These are phyloP conservation scores for Copsychus sechellarum DNA, from an alignment of 2,113 vertebrate genomes.

Conservation along the genomic window DNA sequence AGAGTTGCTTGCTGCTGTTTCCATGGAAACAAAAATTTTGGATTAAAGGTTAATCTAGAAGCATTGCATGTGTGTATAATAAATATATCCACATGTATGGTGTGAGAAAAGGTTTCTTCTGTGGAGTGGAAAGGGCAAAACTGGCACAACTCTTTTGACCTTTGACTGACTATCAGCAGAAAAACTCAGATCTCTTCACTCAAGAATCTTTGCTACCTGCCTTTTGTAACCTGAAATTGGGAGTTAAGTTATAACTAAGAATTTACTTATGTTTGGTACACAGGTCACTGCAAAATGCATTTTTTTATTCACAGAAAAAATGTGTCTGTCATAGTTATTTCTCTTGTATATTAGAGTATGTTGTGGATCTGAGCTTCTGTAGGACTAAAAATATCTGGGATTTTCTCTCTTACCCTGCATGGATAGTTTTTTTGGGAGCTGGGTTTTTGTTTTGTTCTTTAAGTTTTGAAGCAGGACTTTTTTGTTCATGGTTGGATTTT, in stretches of 20 bases:
- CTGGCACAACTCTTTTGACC: neutral
- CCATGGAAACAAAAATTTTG: neutral
- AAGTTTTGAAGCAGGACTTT: neutral
- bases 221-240: neutral
- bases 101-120: neutral
- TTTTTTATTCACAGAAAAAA: neutral
- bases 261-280: neutral
- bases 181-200: neutral
- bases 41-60: neutral
- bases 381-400: neutral
- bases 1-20: neutral
- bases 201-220: neutral
- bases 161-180: neutral
- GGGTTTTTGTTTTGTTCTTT: neutral
- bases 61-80: neutral
- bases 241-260: neutral
- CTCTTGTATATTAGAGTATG: neutral
- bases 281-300: neutral
- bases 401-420: neutral
- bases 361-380: neutral
- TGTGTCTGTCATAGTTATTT: neutral
- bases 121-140: neutral
- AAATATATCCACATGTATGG: neutral
- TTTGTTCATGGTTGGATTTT: neutral
- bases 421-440: too few relatives aligned